These are phyloP conservation scores for Macropus fuliginosus DNA, from an alignment of 2,797 vertebrate genomes.

Conservation along the genomic window DNA sequence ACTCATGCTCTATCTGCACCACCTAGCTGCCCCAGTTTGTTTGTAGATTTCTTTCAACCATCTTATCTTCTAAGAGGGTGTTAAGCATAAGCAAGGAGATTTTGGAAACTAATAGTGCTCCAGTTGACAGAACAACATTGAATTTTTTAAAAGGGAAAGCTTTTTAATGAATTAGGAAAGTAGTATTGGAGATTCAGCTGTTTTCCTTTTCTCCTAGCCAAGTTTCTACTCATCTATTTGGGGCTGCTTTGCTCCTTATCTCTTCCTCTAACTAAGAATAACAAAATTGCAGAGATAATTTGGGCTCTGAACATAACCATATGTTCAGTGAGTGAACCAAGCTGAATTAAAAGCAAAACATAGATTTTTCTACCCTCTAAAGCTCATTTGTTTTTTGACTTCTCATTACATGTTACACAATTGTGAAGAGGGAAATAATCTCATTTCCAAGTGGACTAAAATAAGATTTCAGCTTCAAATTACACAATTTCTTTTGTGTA, in stretches of 20 bases:
- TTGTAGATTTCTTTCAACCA: not conserved
- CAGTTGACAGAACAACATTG: not conserved
- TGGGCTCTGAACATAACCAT: not conserved
- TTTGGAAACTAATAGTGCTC: not conserved
- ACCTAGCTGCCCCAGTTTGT: not conserved
- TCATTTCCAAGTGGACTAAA: not conserved
- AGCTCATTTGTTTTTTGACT: conserved; percentile 2
- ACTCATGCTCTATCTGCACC: too few relatives aligned
- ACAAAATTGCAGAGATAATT: not conserved
- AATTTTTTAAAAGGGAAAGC: not conserved
- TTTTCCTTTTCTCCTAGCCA: not conserved
- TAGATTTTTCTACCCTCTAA: not conserved
- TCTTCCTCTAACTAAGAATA: not conserved
- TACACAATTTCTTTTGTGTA: not conserved
- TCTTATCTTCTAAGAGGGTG: not conserved
- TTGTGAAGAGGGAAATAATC: not conserved
- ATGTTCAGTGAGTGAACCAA: not conserved
- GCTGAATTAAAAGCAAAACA: conserved; percentile 4
- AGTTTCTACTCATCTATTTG: not conserved
- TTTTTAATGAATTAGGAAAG: not conserved
- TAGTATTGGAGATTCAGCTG: not conserved
- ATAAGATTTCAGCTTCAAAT: conserved; percentile 27
- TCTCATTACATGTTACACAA: not conserved
- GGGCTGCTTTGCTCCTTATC: not conserved
- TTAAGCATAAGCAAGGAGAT: not conserved